phyloP scores from a whole-genome alignment of 2,888 invertebrate species.

The Mamestra brassicae region DNA sequence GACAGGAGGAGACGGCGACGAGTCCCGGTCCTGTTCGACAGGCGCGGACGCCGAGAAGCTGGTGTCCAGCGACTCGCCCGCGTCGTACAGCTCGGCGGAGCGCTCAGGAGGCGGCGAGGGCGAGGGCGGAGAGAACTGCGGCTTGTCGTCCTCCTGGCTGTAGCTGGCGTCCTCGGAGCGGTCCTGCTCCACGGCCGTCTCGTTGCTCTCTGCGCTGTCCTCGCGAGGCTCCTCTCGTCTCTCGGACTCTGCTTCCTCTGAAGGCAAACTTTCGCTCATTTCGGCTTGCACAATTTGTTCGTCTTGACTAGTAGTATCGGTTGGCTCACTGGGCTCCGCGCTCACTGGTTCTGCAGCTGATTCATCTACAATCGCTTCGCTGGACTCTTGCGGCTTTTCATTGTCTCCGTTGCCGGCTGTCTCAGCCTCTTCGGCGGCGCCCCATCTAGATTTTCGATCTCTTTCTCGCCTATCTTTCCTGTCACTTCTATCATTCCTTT shows the following conservation, averaged over 20 bases:
- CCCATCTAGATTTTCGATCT: conserved; percentile 87
- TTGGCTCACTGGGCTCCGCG: conserved; percentile 34
- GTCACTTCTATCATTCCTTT: conserved; percentile 36
- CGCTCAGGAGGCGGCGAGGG: conserved; percentile 32
- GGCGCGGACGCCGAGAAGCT: conserved; percentile 73
- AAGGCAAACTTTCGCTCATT: conserved; percentile 19
- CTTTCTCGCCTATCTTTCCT: conserved; percentile 75
- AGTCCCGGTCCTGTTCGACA: conserved; percentile 18
- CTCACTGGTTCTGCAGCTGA: conserved; percentile 28
- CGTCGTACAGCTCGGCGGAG: conserved; percentile 76
- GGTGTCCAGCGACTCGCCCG: conserved; percentile 78
- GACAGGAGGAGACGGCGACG: conserved; percentile 55
- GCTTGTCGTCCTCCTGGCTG: conserved; percentile 38
- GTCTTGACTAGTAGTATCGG: conserved; percentile 59
- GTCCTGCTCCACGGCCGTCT: conserved; percentile 11
- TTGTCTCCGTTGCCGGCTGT: conserved; percentile 16
- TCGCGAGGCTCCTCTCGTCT: conserved; percentile 37
- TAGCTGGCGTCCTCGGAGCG: conserved; percentile 41
- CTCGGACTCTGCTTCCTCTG: conserved; percentile 10
- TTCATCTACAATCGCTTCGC: conserved; percentile 27
- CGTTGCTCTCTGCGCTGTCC: conserved; percentile 31
- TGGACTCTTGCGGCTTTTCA: conserved; percentile 38
- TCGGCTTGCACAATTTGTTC: conserved; percentile 49
- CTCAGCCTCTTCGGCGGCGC: conserved; percentile 80
- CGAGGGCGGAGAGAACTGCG: conserved; percentile 20